Percentiles rank a stretch among this genome's conserved stretches.
phyloP scores from a whole-genome alignment of 92 coral and sea anemone species.

The Phymanthus crucifer region DNA sequence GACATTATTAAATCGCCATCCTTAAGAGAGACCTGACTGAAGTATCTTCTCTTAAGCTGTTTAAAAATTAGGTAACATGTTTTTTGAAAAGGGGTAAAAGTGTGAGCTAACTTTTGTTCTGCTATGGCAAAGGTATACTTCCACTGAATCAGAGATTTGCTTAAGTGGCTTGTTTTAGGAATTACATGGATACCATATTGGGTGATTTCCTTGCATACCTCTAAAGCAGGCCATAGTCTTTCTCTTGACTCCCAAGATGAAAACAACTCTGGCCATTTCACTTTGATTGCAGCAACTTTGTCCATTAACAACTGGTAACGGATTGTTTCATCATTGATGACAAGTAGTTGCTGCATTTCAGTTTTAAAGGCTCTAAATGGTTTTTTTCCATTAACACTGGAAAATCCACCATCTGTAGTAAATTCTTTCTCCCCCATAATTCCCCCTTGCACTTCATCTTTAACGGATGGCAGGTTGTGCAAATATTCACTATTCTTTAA shows the following conservation, averaged over 20 bases:
- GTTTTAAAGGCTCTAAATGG: slow-evolving; percentile 47
- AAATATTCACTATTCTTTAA: slow-evolving; percentile 38
- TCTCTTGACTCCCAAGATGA: slow-evolving; percentile 33
- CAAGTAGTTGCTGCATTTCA: slow-evolving; percentile 12
- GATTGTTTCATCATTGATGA: slow-evolving; percentile 23
- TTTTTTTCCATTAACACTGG: slow-evolving; percentile 17
- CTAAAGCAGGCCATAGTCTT: slow-evolving; percentile 42
- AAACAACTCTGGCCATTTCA: slow-evolving; percentile 42
- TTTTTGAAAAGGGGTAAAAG: slow-evolving; percentile 40
- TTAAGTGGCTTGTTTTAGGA: slow-evolving; percentile 45
- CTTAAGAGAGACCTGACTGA: slow-evolving; percentile 31
- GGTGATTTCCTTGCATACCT: slow-evolving; percentile 32
- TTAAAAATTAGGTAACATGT: slow-evolving; percentile 40
- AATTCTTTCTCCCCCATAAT: slow-evolving; percentile 50
- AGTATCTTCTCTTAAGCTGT: slow-evolving; percentile 48
- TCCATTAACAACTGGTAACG: slow-evolving; percentile 45
- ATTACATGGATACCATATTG: slow-evolving; percentile 48
- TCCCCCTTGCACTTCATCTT: slow-evolving; percentile 38
- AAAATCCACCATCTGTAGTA: slow-evolving; percentile 5
- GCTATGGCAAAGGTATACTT: slow-evolving; percentile 51
- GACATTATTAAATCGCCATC: slow-evolving; percentile 25
- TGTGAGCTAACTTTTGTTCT: slow-evolving; percentile 45
- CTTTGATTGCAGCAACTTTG: slow-evolving; percentile 50
- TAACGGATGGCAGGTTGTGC: slow-evolving; percentile 35
- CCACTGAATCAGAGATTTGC: slow-evolving; percentile 41